phyloP scores from a whole-genome alignment of 2,888 invertebrate species.

The Pyrrhosoma nymphula region DNA sequence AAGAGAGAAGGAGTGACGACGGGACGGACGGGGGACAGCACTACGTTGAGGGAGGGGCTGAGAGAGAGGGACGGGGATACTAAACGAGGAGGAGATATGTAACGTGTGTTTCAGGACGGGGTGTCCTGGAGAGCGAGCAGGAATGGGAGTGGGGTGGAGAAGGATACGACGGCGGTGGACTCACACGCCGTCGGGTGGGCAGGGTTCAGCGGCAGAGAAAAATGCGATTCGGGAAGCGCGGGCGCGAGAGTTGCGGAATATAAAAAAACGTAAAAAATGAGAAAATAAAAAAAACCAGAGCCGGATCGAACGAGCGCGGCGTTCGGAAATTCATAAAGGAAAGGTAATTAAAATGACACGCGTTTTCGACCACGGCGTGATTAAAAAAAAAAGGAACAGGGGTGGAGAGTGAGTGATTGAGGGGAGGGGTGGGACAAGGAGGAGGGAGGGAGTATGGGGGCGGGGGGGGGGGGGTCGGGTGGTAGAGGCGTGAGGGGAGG shows the following conservation, averaged over 20 bases:
- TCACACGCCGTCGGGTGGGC: not conserved
- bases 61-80: not conserved
- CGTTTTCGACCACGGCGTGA: conserved; percentile 65
- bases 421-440: not conserved
- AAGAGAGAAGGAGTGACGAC: too few species aligned
- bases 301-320: conserved; percentile 44
- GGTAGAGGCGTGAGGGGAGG: not conserved
- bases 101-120: too few species aligned
- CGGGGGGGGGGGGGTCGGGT: not conserved
- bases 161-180: too few species aligned
- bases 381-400: conserved; percentile 46
- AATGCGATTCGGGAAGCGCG: not conserved
- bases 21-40: too few species aligned
- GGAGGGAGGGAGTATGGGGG: not conserved
- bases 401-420: not conserved
- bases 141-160: too few species aligned
- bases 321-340: conserved; percentile 67
- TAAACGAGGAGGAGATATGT: not conserved
- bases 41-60: not conserved
- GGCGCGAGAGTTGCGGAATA: not conserved
- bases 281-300: not conserved
- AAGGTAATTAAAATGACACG: conserved; percentile 67
- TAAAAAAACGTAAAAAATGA: not conserved
- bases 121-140: too few species aligned
- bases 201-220: not conserved